Base-by-base conservation (phyloP, 2,113 vertebrate genomes). In the Corythaeola cristata region DNA sequence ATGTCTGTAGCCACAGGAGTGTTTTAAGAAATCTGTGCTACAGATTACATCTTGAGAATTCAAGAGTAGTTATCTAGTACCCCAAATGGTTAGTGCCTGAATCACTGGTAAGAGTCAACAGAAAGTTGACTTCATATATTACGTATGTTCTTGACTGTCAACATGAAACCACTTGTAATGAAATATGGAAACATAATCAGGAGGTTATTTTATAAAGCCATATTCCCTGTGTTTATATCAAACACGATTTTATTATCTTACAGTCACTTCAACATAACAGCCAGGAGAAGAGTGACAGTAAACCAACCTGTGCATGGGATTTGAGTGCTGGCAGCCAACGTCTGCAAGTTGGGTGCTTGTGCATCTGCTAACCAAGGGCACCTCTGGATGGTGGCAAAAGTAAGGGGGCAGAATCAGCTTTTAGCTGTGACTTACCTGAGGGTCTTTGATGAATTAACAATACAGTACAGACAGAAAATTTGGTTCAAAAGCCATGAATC, bases 261-360 rank as follows among this genome's bases (percentile, higher is more conserved):
- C 1, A 1, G 10, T 58, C 2, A 1, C 58, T 44, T 84, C 45
- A 90, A 63, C 12, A 3, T 26, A 55, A 50, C 16, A 85, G 15
- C 12, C 32, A n/a, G 35, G 39, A 83, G n/a, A 85, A 77, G 32
- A 63, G 41, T 35, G 39, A 69, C 28, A 41, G 24, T 11, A 69
- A 85, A 60, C 22, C 45, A 77, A 8, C 6, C 2, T 3, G 11
- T 44, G 10, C 44, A 12, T 13, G 23, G 39, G 13, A 85, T 82
- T 8, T 39, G 66, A 74, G 50, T 26, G 27, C 16, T 66, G 35
- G 45, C 35, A 69, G 26, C 24, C 60, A 18, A 9, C 11, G 5
- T 4, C 24, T 88, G 35, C 28, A 50, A 26, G 11, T 7, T 0
- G 0, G 26, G 21, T 18, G 8, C 32, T 60, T 3, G 0, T 16